Evolutionary conservation across 1,140 invertebrate species (phyloP).

Genomic region (Marisa cornuarietis): DNA sequence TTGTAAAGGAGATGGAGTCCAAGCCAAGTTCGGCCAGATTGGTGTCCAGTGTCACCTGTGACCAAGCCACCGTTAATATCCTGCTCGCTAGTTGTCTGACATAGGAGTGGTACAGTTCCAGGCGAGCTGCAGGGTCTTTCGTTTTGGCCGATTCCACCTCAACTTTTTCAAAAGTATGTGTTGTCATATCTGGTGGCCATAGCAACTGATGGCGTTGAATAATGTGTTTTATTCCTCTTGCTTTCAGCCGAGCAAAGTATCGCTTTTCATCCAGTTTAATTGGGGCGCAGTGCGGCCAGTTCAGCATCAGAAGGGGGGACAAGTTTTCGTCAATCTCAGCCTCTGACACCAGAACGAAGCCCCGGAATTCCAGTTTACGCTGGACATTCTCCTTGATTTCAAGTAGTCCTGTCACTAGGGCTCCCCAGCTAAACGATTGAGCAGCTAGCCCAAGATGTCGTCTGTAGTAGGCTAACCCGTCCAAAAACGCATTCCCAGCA

Average conservation of each 20-base stretch:
- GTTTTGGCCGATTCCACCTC: not conserved
- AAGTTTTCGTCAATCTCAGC: constrained; percentile 29
- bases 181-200: not conserved
- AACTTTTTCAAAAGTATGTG: not conserved
- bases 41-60: constrained; percentile 1
- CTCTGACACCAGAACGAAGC: constrained; percentile 21
- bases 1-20: constrained; percentile 34
- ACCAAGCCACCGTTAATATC: constrained; percentile 10
- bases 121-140: not conserved
- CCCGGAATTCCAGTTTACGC: constrained; percentile 21
- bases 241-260: constrained; percentile 4
- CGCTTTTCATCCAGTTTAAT: constrained; percentile 25
- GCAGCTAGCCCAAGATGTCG: constrained; percentile 32
- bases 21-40: constrained; percentile 25
- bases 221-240: not conserved
- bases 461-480: constrained; percentile 41
- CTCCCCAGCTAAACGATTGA: constrained; percentile 48
- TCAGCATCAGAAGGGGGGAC: constrained; percentile 16
- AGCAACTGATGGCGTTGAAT: not conserved
- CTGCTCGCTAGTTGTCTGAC: constrained; percentile 6
- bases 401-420: constrained; percentile 37
- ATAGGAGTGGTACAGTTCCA: constrained; percentile 8
- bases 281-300: constrained; percentile 25
- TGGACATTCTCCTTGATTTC: constrained; percentile 19
- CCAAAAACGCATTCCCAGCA: constrained; percentile 48